Conservation (phyloP, 2,113 vertebrate species). For the Cyprinus carpio region DNA sequence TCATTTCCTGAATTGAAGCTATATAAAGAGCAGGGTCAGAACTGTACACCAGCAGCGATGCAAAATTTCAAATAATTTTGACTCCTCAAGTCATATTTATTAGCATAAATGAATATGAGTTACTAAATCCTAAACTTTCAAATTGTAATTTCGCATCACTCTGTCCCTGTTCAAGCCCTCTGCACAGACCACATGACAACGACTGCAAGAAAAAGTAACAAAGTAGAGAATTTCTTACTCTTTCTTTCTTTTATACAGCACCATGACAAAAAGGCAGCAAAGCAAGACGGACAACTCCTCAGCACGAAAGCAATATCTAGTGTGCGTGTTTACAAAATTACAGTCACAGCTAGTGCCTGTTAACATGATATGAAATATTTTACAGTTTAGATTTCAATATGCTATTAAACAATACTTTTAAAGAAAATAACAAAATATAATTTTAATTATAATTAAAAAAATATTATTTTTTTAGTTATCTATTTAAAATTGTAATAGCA, state of each 20-base stretch:
- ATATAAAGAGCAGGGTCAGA: conserved; percentile 42
- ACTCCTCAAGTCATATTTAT: neutral
- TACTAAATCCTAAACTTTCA: neutral
- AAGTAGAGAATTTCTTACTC: neutral
- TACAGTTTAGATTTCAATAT: neutral
- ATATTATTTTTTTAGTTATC: too few species aligned
- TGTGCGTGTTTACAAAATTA: neutral
- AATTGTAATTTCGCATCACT: neutral
- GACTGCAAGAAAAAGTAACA: conserved; percentile 17
- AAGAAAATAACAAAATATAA: neutral
- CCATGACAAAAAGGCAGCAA: neutral
- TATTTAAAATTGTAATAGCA: too few species aligned
- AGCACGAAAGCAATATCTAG: conserved; percentile 39
- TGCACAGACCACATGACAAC: conserved; percentile 27
- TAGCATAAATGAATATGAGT: neutral
- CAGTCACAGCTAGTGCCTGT: neutral
- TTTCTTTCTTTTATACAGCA: conserved; percentile 3
- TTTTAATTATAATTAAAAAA: too few species aligned
- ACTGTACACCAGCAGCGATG: neutral
- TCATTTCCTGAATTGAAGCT: conserved; percentile 39
- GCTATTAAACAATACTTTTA: neutral
- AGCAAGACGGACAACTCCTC: conserved; percentile 27
- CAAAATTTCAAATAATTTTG: neutral
- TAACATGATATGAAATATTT: neutral
- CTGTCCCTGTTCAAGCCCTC: conserved; percentile 36